Conservation (phyloP, 2,113 vertebrate species). For the Ochotona princeps region DNA sequence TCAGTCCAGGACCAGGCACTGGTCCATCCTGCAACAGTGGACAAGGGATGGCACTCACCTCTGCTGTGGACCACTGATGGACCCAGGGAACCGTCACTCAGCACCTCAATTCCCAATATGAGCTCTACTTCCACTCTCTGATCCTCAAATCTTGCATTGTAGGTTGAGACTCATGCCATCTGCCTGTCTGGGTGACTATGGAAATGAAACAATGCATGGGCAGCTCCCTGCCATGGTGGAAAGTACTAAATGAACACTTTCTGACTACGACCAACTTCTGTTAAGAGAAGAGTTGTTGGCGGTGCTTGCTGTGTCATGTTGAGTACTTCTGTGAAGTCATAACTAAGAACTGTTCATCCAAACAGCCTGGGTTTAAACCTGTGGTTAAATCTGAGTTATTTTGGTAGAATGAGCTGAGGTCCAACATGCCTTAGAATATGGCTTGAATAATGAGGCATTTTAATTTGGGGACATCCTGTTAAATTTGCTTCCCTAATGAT, state of each 20-base stretch:
- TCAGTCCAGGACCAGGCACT: not conserved
- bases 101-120: not conserved
- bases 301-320: not conserved
- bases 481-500: constrained; percentile 45
- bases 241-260: not conserved
- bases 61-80: too few species aligned
- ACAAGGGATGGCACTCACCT: not conserved
- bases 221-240: not conserved
- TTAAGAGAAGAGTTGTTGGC: not conserved
- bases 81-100: fast-evolving
- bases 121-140: not conserved
- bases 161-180: too few species aligned
- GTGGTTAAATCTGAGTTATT: constrained; percentile 11
- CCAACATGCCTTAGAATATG: constrained; percentile 23
- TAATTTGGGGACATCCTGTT: constrained; percentile 32
- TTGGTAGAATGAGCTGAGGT: constrained; percentile 32
- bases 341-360: not conserved
- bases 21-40: not conserved
- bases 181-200: not conserved
- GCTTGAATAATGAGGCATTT: constrained; percentile 56
- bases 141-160: not conserved
- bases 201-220: not conserved
- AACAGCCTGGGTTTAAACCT: not conserved
- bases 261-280: not conserved
- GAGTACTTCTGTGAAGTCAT: not conserved